A percentile compares a stretch with the other conserved stretches of the same genome.
Evolutionary conservation across 2,797 vertebrate genomes (phyloP).

Genomic region (Setipinna tenuifilis): DNA sequence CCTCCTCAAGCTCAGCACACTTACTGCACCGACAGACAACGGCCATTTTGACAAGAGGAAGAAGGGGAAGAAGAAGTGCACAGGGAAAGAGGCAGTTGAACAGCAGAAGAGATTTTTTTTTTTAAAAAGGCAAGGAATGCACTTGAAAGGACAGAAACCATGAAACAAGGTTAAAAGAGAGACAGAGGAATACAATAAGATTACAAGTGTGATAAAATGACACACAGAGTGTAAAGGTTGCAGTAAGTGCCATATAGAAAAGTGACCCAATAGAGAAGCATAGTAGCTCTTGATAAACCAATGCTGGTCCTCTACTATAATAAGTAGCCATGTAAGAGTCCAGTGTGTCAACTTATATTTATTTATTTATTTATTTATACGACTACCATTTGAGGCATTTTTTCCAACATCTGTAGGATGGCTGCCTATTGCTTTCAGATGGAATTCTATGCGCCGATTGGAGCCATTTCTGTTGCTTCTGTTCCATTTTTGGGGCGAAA

Average conservation of each 20-base stretch:
- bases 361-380: too few relatives aligned
- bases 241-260: not conserved
- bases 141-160: not conserved
- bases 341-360: not conserved
- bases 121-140: not conserved
- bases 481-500: too few relatives aligned
- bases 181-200: not conserved
- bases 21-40: conserved; percentile 79
- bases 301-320: not conserved
- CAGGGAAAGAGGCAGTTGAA: not conserved
- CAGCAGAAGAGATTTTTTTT: conserved; percentile 11
- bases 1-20: conserved; percentile 98
- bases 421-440: too few relatives aligned
- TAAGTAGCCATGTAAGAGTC: not conserved
- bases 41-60: not conserved
- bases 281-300: not conserved
- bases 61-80: not conserved
- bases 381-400: too few relatives aligned
- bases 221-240: not conserved
- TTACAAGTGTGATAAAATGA: not conserved
- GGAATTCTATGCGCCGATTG: too few relatives aligned
- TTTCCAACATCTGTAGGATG: too few relatives aligned
- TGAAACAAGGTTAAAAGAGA: not conserved
- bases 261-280: not conserved
- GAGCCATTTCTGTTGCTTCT: too few relatives aligned